phyloP scores from a whole-genome alignment of 2,113 vertebrate genomes.

The Istiophorus platypterus region DNA sequence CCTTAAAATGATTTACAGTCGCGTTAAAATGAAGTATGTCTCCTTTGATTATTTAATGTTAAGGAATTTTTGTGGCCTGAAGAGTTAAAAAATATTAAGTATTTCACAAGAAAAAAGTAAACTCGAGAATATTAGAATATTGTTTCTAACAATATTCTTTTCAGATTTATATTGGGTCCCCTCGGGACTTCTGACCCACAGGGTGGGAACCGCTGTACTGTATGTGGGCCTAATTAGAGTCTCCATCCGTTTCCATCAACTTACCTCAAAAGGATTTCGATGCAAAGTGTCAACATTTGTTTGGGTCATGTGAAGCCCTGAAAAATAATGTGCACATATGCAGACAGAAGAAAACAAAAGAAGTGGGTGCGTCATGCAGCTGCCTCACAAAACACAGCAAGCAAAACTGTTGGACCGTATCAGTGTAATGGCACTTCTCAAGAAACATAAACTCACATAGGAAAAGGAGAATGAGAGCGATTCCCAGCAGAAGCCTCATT shows the following conservation, averaged over 20 bases:
- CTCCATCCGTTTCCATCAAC: constrained; percentile 7
- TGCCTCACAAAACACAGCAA: constrained; percentile 7
- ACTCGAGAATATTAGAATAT: too few species aligned
- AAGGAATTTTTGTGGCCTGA: too few species aligned
- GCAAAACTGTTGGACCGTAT: constrained; percentile 26
- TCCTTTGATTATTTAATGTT: too few species aligned
- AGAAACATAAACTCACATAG: constrained; percentile 69
- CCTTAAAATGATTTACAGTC: background rate
- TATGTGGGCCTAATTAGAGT: background rate
- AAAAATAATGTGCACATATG: constrained; percentile 17
- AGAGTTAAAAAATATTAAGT: too few species aligned
- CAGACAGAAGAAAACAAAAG: background rate
- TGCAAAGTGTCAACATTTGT: constrained; percentile 15
- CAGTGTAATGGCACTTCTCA: constrained; percentile 10
- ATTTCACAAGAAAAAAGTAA: too few species aligned
- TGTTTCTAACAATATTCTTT: too few species aligned
- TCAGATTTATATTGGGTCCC: too few species aligned
- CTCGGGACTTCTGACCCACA: too few species aligned
- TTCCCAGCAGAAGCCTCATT: constrained; percentile 68
- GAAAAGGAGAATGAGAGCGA: constrained; percentile 61
- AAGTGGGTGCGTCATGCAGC: constrained; percentile 7
- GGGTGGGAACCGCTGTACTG: background rate
- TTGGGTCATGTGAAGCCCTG: constrained; percentile 70
- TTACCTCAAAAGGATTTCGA: constrained; percentile 60
- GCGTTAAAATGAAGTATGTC: too few species aligned